Base-by-base conservation (phyloP, 2,113 vertebrate genomes). In the Pitta sordida region DNA sequence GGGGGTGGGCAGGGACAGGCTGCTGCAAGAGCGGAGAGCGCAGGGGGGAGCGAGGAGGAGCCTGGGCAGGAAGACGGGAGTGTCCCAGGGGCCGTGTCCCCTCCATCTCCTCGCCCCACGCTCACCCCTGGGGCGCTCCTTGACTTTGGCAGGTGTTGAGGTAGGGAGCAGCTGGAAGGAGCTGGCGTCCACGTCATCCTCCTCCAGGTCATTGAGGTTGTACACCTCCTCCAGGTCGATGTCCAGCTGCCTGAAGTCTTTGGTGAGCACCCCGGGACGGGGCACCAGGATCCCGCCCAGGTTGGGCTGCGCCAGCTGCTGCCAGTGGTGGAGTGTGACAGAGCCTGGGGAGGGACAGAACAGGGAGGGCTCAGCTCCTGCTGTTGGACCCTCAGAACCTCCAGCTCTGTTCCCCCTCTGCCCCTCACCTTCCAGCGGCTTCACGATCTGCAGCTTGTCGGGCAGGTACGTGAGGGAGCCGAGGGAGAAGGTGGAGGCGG, bases 191-290 rank as follows among this genome's bases (percentile, higher is more conserved):
- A 98, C 96, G 1, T 99, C 98, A 0, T 99, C 98, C 95, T 99
- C 99, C 94, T 99, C 98, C 86, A 98, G 94, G 94, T 99, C 98
- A 2, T 98, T 98, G 82, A 99, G 98, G 94, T 96, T 98, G 96
- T 98, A 99, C 60, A 99, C 98, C 18, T 98, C 98, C 94, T 98
- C 98, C 52, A 97, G 76, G 87, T 99, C 98, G 2, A 96, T 95
- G 34, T 99, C 98, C 36, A 99, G 98, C 96, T 98, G 98, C 94
- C 81, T 93, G 95, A 98, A 99, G 97, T 99, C 98, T 97, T 99
- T 98, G 74, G 98, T 99, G 64, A 98, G 98, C 89, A 99, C 98
- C 13, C 98, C 94, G 0, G 98, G 98, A 3, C 98, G 97, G 36
- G 98, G 98, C 74, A 98, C 98, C 92, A 98, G 81, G 83, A 98